These are phyloP conservation scores for Amphiprion clarkii DNA, from an alignment of 2,797 vertebrate species.

Conservation along the genomic window DNA sequence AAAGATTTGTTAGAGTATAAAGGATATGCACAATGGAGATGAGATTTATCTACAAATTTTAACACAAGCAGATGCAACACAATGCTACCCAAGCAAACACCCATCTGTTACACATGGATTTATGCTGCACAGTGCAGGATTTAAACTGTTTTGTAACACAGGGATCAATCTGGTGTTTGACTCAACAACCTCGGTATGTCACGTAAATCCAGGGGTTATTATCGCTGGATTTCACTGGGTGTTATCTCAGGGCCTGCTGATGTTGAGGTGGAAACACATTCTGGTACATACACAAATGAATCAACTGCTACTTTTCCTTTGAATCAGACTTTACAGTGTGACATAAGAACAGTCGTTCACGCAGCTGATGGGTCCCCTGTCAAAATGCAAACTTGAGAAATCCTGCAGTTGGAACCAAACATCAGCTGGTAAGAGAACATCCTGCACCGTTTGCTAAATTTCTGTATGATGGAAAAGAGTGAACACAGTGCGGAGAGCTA, in stretches of 20 bases:
- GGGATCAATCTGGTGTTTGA: neutral
- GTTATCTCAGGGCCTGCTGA: slow-evolving; percentile 32
- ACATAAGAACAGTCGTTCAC: slow-evolving; percentile 33
- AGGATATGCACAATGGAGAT: slow-evolving; percentile 46
- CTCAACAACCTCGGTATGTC: neutral
- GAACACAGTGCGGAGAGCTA: slow-evolving; percentile 25
- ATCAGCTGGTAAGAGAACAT: slow-evolving; percentile 48
- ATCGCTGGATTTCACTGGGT: neutral
- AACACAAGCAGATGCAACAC: slow-evolving; percentile 51
- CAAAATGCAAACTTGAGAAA: slow-evolving; percentile 30
- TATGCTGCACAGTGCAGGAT: slow-evolving; percentile 20
- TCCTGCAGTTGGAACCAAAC: slow-evolving; percentile 31
- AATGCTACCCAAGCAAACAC: slow-evolving; percentile 38
- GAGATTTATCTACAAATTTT: slow-evolving; percentile 48
- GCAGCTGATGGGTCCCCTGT: slow-evolving; percentile 33
- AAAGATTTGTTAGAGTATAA: slow-evolving; percentile 40
- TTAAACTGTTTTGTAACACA: slow-evolving; percentile 12
- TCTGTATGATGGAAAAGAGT: slow-evolving; percentile 16
- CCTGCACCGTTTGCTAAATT: slow-evolving; percentile 23
- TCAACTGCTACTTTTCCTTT: slow-evolving; percentile 37
- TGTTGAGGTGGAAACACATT: slow-evolving; percentile 39
- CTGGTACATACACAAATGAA: slow-evolving; percentile 47
- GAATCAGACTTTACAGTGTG: slow-evolving; percentile 54
- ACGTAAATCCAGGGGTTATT: neutral
- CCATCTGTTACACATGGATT: slow-evolving; percentile 5